Conservation (phyloP, 1,140 invertebrate genomes). For the Bilobella aurantiaca region DNA sequence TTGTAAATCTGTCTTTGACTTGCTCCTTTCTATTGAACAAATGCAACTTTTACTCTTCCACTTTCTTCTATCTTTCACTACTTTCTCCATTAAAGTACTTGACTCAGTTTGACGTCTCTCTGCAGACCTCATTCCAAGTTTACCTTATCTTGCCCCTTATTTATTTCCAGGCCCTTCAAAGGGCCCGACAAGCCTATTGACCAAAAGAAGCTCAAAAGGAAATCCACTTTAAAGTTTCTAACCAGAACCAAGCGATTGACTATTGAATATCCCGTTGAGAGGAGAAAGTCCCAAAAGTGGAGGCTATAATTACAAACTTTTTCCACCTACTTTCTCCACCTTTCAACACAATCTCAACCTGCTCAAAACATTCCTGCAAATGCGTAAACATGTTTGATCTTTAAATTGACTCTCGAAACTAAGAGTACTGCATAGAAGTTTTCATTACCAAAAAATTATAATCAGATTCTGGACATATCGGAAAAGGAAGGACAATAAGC, state of each 20-base stretch:
- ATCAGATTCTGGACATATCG: too few species aligned
- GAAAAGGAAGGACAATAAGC: too few species aligned
- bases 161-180: background rate
- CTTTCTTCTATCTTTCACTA: background rate
- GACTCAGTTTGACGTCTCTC: background rate
- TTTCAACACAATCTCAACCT: background rate
- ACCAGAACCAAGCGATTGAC: background rate
- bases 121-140: background rate
- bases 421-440: too few species aligned
- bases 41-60: background rate
- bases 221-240: conserved; percentile 1
- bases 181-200: conserved; percentile 3
- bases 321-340: background rate
- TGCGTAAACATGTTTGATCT: too few species aligned
- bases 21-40: background rate
- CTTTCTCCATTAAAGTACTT: conserved; percentile 9
- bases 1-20: background rate
- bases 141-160: conserved; percentile 2
- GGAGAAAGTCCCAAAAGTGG: background rate
- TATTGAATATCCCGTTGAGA: background rate
- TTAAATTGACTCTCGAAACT: too few species aligned
- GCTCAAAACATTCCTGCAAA: too few species aligned
- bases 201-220: background rate
- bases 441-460: too few species aligned
- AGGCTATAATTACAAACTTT: background rate